Conservation (phyloP, 2,888 invertebrate species). For the Cryptus armator region DNA sequence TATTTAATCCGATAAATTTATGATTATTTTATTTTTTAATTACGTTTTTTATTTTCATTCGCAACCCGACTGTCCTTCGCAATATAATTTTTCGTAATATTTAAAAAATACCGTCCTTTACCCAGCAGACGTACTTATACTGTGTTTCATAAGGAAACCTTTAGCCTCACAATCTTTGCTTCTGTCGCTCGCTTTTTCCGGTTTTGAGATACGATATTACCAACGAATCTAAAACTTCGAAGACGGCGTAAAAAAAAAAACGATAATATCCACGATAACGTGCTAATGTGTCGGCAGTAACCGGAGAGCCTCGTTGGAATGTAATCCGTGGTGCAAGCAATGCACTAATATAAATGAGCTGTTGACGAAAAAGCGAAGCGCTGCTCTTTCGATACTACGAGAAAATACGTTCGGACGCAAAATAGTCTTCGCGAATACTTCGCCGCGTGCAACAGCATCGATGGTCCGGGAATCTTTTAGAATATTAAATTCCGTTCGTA, state of each 20-base stretch:
- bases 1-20: no score
- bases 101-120: no score
- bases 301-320: constrained; percentile 34
- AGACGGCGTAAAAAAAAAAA: not conserved
- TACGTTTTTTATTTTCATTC: no score
- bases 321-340: constrained; percentile 13
- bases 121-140: no score
- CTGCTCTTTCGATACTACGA: not conserved
- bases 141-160: no score
- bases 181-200: not conserved
- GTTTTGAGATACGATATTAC: not conserved
- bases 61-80: no score
- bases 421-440: not conserved
- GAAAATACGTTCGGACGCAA: not conserved
- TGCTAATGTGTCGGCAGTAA: constrained; percentile 29
- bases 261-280: constrained; percentile 27
- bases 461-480: not conserved
- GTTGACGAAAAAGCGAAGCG: not conserved
- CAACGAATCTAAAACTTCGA: not conserved
- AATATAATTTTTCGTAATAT: no score
- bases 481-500: not conserved
- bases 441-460: not conserved
- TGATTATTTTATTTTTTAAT: no score
- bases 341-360: constrained; percentile 40
- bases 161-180: not conserved